phyloP scores from a whole-genome alignment of 2,113 vertebrate species.

The Corapipo altera region DNA sequence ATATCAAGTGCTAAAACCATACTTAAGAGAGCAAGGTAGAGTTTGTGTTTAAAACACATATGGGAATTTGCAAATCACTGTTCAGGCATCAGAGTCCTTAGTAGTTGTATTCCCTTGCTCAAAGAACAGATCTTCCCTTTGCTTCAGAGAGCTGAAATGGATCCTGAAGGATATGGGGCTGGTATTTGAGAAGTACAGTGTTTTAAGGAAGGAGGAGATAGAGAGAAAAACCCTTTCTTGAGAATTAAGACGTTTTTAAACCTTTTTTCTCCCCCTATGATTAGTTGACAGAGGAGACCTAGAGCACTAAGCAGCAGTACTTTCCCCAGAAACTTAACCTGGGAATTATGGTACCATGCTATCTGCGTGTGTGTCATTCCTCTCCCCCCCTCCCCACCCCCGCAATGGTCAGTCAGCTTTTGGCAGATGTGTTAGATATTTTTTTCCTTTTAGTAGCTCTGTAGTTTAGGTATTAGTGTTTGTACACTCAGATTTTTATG shows the following conservation, averaged over 20 bases:
- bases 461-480: neutral
- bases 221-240: neutral
- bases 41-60: neutral
- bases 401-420: neutral
- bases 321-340: neutral
- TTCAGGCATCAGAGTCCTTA: neutral
- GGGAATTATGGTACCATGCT: neutral
- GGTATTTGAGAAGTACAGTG: neutral
- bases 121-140: neutral
- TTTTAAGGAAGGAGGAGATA: neutral
- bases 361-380: neutral
- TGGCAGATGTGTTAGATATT: neutral
- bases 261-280: neutral
- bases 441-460: neutral
- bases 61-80: neutral
- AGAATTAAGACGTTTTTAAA: neutral
- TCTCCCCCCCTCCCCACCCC: rapidly evolving
- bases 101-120: neutral
- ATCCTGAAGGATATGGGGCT: neutral
- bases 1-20: neutral
- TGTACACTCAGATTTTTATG: neutral
- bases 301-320: neutral
- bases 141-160: neutral
- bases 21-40: neutral
- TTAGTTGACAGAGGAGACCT: neutral